phyloP scores from a whole-genome alignment of 2,113 vertebrate genomes.

The Oreochromis niloticus region DNA sequence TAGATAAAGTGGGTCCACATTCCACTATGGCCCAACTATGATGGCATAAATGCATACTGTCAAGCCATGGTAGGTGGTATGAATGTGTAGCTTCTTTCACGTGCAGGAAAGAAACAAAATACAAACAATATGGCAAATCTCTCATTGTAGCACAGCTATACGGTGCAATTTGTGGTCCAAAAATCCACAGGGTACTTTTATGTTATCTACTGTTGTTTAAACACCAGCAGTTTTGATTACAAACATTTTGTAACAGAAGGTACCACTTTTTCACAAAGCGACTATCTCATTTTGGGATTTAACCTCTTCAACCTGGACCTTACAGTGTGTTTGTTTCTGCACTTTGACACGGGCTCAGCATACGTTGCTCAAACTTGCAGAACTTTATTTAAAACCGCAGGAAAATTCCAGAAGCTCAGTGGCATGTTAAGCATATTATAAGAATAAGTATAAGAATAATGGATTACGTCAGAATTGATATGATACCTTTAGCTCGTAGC shows the following conservation, averaged over 20 bases:
- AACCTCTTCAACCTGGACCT: not conserved
- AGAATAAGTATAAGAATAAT: not conserved
- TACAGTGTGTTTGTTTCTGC: not conserved
- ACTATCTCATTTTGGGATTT: not conserved
- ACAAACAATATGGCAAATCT: not conserved
- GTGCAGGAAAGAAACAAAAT: not conserved
- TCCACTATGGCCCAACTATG: not conserved
- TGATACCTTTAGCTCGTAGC: not conserved
- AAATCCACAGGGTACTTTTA: not conserved
- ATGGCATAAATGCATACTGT: not conserved
- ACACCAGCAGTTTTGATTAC: constrained; percentile 20
- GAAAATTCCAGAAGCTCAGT: not conserved
- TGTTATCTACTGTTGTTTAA: not conserved
- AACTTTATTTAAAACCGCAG: not conserved
- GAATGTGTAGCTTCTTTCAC: not conserved
- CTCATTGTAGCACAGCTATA: not conserved
- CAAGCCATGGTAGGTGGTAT: constrained; percentile 3
- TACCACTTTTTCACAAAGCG: constrained; percentile 6
- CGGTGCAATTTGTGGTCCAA: constrained; percentile 23
- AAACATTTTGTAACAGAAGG: not conserved
- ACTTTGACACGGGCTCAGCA: not conserved
- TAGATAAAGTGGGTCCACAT: not conserved
- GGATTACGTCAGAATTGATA: not conserved
- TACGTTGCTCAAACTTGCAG: not conserved
- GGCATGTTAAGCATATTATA: not conserved